phyloP scores from a whole-genome alignment of 2,113 vertebrate genomes.

The Nyctereutes procyonoides region DNA sequence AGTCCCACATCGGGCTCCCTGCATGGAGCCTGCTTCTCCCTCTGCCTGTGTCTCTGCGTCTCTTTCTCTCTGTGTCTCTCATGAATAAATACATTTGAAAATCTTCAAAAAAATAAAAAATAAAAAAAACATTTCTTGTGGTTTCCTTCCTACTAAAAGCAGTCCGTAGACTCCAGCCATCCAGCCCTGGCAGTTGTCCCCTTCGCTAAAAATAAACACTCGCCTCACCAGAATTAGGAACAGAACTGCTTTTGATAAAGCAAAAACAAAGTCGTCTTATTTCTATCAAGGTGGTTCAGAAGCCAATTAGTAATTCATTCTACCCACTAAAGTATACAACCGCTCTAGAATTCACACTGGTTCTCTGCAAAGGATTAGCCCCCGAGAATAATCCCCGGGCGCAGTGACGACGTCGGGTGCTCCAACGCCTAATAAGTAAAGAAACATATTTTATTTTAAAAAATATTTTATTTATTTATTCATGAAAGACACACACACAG shows the following conservation, averaged over 20 bases:
- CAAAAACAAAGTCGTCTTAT: background rate
- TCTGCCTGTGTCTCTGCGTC: too few relatives aligned
- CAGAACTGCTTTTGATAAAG: background rate
- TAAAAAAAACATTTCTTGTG: background rate
- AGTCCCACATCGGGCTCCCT: too few relatives aligned
- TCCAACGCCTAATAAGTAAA: background rate
- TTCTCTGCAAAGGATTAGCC: background rate
- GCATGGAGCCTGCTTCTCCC: too few relatives aligned
- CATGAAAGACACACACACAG: too few relatives aligned
- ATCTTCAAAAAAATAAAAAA: too few relatives aligned
- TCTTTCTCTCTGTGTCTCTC: too few relatives aligned
- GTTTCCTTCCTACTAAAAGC: constrained; percentile 17
- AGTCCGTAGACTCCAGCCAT: background rate
- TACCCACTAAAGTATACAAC: background rate
- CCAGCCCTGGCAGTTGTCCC: background rate
- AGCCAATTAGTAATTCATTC: constrained; percentile 21
- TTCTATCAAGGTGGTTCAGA: background rate
- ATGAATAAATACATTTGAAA: too few relatives aligned
- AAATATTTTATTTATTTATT: too few relatives aligned
- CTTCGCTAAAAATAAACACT: constrained; percentile 11
- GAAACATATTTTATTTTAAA: background rate
- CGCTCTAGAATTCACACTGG: background rate
- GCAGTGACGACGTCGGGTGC: fast-evolving
- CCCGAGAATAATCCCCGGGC: background rate
- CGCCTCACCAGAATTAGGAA: background rate